These are phyloP conservation scores for Eilema sororculum DNA, from an alignment of 2,888 invertebrate genomes.

Conservation along the genomic window DNA sequence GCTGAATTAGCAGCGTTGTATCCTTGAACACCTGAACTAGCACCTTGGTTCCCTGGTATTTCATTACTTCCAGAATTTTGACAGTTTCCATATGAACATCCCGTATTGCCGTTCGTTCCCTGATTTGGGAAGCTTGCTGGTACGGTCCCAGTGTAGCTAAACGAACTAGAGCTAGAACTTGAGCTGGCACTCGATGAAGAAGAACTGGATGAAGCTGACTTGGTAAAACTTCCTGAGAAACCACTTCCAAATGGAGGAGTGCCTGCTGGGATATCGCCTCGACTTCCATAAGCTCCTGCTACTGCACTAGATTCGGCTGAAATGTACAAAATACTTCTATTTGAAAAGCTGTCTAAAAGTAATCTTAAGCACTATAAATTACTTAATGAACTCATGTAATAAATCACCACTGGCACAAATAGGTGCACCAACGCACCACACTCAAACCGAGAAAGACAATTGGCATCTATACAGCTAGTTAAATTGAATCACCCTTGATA, in stretches of 20 bases:
- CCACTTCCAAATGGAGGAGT: conserved; percentile 67
- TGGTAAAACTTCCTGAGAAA: conserved; percentile 80
- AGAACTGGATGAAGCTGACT: conserved; percentile 77
- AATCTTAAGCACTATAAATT: not conserved
- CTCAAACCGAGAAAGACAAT: not conserved
- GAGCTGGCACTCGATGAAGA: conserved; percentile 79
- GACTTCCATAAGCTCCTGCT: conserved; percentile 64
- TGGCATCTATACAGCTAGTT: not conserved
- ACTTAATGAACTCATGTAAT: too few relatives aligned
- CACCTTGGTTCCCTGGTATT: conserved; percentile 17
- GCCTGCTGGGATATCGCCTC: conserved; percentile 59
- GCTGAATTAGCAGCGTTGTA: conserved; percentile 49
- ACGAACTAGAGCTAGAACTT: conserved; percentile 71
- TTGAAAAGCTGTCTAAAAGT: conserved; percentile 9
- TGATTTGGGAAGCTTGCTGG: conserved; percentile 40
- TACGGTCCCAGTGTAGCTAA: conserved; percentile 68
- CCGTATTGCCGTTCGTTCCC: conserved; percentile 46
- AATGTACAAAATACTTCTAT: conserved; percentile 43
- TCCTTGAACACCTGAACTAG: conserved; percentile 26
- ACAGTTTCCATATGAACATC: conserved; percentile 54
- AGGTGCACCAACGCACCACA: too few relatives aligned
- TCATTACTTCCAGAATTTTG: conserved; percentile 42
- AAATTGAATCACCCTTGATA: too few relatives aligned
- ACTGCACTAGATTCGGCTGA: conserved; percentile 69
- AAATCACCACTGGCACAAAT: too few relatives aligned